phyloP scores from a whole-genome alignment of 1,140 invertebrate genomes.

The Bathynomus jamesi region DNA sequence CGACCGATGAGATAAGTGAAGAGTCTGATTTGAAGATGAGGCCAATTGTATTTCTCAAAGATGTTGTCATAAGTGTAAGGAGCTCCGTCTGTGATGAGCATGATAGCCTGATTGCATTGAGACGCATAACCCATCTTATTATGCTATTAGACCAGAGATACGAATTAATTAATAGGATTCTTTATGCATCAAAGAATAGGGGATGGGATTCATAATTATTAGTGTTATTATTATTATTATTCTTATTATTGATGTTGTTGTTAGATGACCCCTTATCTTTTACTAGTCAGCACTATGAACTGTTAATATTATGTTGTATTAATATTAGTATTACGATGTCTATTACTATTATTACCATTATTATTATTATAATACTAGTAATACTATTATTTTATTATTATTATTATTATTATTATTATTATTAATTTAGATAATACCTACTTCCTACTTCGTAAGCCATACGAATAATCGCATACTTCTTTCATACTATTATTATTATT shows the following conservation, averaged over 20 bases:
- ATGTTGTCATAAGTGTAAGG: conserved; percentile 87
- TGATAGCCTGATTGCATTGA: conserved; percentile 95
- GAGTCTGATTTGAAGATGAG: conserved; percentile 76
- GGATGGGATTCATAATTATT: neutral
- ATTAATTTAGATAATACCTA: neutral
- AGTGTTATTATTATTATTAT: neutral
- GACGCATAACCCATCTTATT: conserved; percentile 53
- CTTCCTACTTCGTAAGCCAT: too few species aligned
- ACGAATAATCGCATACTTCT: too few species aligned
- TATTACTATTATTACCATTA: neutral
- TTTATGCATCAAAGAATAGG: neutral
- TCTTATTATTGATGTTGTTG: neutral
- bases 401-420: conserved; percentile 1
- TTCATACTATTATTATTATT: conserved; percentile 6
- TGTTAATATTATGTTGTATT: neutral
- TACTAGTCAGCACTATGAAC: too few species aligned
- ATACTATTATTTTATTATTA: neutral
- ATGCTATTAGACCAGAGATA: neutral
- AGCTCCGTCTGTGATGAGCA: conserved; percentile 96
- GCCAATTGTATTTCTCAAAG: conserved; percentile 81
- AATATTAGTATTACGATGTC: neutral
- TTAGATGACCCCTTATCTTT: too few species aligned
- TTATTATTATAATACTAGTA: neutral
- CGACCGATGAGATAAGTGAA: conserved; percentile 96
- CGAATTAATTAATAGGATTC: neutral